Base-by-base conservation (phyloP, 2,797 vertebrate genomes). In the Miichthys miiuy region DNA sequence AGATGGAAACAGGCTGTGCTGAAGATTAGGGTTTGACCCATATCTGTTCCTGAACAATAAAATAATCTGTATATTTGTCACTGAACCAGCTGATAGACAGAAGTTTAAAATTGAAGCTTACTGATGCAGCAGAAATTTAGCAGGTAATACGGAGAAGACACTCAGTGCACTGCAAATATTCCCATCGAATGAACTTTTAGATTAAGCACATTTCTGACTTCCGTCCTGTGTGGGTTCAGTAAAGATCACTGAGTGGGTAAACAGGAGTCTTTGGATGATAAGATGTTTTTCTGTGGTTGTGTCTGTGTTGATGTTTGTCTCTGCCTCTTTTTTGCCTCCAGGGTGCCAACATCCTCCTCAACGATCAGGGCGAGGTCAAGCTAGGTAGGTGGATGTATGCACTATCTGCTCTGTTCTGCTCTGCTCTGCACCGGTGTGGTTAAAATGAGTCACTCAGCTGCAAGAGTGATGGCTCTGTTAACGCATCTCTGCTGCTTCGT, bases 321-420 rank as follows among this genome's bases (percentile, higher is more conserved):
- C 21, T 0, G 20, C 20, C n/a, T 77, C 50, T 80, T 72, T 80
- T 72, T 79, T 58, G 61, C 30, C 73, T 85, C 41, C 86, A 98
- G 97, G 97, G 97, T 69, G 97, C 97, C 88, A 98, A 98, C 88
- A 96, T 98, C 89, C 96, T 98, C 77, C 93, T 98, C 77, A 98
- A 97, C 1, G 95, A 97, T 57, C 93, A 93, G 9, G 97, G 97
- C 67, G 95, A 97, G 83, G 96, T 98, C 67, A 97, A 95, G 77
- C 86, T 98, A 56, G 97, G 97, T 98, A 89, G 38, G 92, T 91
- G 77, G 60, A 80, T 63, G 79, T 72, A 52, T 84, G 68, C 67
- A 27, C 30, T 0, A 8, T 67, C 42, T 74, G 74, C 67, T 63
- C 57, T 66, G 64, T 60, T 5, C 47, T 56, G 75, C 67, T 60